Evolutionary conservation across 2,797 vertebrate species (phyloP), one percentile per base, ranked within the genome.

Genomic region (Cyclopterus lumpus): DNA sequence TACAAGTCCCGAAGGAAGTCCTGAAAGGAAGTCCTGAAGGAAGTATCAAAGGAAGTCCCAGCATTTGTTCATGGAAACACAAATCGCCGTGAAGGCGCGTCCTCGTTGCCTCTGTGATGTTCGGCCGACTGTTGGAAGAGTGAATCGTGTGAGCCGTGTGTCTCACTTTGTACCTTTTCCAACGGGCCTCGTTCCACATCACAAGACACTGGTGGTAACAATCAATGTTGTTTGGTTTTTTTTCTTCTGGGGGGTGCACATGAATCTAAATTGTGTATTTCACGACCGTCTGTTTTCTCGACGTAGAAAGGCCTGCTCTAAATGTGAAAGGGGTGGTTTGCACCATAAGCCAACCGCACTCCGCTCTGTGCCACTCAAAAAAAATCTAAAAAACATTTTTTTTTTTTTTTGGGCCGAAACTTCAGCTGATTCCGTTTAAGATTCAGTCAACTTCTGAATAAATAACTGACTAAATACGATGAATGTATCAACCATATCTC

Each of bases 401-500:
- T n/a, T 16, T 22, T 67, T 36, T 36, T 8, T 15, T 12, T 5
- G 54, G 80, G 82, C 59, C 78, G 46, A 71, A 66, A 72, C 71
- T 77, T 79, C 75, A 73, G 71, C 64, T 58, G 36, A 75, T 72
- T 59, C 46, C 72, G 9, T 54, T 57, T 24, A 5, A 71, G 59
- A 77, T 75, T 70, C 32, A 24, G 32, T 75, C 67, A 26, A 28
- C 73, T n/a, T 51, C 62, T 69, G 75, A 74, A 71, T 69, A 58
- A 79, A 70, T 67, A 67, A 67, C 67, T 49, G 69, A 82, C 48
- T 77, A 73, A 81, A 80, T 72, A 66, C 67, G 53, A 89, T 82
- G 91, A 94, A 91, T 94, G 92, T 95, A 93, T 90, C 89, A 34
- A 46, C 83, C 82, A 6, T 82, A 38, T 42, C 65, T 73, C 34